These are phyloP conservation scores for Pyrrhura leucotis DNA, from an alignment of 2,797 vertebrate species.

Conservation along the genomic window DNA sequence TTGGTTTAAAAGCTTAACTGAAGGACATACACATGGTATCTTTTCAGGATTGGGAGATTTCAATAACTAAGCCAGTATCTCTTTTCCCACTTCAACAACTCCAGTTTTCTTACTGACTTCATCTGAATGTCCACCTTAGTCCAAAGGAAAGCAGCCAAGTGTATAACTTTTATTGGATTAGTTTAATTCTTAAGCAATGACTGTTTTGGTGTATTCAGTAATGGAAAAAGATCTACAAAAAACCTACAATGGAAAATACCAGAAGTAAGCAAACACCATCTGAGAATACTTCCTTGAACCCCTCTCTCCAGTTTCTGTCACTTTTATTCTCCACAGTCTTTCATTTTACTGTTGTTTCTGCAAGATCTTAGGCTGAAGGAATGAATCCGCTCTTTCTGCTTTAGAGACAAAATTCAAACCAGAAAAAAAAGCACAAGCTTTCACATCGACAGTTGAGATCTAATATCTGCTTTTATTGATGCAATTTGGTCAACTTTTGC, in stretches of 20 bases:
- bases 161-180: background rate
- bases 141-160: background rate
- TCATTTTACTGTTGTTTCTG: background rate
- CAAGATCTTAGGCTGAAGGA: background rate
- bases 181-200: background rate
- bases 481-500: background rate
- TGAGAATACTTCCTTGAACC: background rate
- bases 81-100: background rate
- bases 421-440: background rate
- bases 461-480: background rate
- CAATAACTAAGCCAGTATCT: background rate
- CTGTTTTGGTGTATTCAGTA: background rate
- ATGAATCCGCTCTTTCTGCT: background rate
- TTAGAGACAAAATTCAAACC: background rate
- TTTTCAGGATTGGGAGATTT: background rate
- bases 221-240: background rate
- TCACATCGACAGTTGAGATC: background rate
- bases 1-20: background rate
- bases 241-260: background rate
- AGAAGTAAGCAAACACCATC: background rate
- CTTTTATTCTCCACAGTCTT: background rate
- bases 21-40: background rate
- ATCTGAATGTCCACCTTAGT: background rate
- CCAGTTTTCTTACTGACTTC: background rate
- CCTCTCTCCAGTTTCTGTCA: background rate